These are phyloP conservation scores for Abramis brama DNA, from an alignment of 2,113 vertebrate species.

Conservation along the genomic window DNA sequence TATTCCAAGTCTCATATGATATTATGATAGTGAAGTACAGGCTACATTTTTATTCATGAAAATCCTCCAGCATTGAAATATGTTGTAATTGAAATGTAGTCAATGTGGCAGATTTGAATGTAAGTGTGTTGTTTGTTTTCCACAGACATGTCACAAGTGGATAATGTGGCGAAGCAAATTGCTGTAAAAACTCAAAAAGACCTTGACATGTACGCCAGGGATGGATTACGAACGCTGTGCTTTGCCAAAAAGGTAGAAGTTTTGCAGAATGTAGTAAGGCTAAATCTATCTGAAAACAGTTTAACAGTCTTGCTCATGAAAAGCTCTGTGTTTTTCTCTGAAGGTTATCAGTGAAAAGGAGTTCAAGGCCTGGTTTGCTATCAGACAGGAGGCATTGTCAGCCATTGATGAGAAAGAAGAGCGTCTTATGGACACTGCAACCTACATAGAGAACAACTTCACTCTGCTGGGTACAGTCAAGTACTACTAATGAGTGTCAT, in stretches of 20 bases:
- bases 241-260: constrained; percentile 87
- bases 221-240: constrained; percentile 90
- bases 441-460: constrained; percentile 80
- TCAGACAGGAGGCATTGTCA: constrained; percentile 82
- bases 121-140: not conserved
- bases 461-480: constrained; percentile 79
- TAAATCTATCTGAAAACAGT: not conserved
- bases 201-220: constrained; percentile 84
- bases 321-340: constrained; percentile 27
- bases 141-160: constrained; percentile 34
- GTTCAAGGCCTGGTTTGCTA: constrained; percentile 83
- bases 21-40: not conserved
- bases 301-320: not conserved
- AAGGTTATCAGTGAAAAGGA: constrained; percentile 84
- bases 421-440: constrained; percentile 79
- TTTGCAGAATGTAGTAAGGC: not conserved
- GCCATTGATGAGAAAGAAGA: constrained; percentile 83
- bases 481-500: no score
- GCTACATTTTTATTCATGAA: not conserved
- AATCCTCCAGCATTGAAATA: not conserved
- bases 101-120: not conserved
- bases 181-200: constrained; percentile 84
- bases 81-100: not conserved
- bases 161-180: constrained; percentile 75
- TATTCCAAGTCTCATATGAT: not conserved